phyloP scores from a whole-genome alignment of 2,113 vertebrate genomes.

The Nerophis lumbriciformis region DNA sequence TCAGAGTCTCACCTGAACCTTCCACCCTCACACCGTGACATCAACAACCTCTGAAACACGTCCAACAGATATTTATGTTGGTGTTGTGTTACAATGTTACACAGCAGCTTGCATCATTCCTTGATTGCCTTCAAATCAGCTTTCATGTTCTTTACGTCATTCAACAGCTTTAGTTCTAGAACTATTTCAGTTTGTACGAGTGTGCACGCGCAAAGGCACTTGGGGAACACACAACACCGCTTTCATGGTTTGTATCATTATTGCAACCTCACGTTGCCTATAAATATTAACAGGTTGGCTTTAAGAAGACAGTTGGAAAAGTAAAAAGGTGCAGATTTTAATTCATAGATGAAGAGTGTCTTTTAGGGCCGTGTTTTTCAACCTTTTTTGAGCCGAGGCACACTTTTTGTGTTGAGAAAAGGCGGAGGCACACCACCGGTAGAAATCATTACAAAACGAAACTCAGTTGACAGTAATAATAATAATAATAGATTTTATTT shows the following conservation, averaged over 20 bases:
- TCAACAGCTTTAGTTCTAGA: no score
- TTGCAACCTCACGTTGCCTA: conserved; percentile 21
- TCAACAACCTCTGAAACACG: neutral
- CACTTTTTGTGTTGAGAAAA: no score
- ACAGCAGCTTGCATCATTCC: no score
- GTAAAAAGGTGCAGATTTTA: neutral
- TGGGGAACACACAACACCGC: conserved; percentile 12
- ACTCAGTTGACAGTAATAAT: no score
- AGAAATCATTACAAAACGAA: no score
- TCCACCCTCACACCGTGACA: neutral
- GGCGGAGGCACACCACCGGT: no score
- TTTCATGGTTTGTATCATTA: conserved; percentile 42
- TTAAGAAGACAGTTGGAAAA: conserved; percentile 16
- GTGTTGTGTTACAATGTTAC: no score
- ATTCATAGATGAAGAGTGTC: conserved; percentile 18
- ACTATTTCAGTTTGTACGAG: no score
- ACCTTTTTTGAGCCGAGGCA: no score
- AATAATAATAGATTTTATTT: no score
- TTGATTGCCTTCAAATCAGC: no score
- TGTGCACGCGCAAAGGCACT: conserved; percentile 1
- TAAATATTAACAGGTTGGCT: conserved; percentile 45
- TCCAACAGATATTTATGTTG: no score
- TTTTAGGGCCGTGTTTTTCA: conserved; percentile 8
- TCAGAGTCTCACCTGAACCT: neutral
- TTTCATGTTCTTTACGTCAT: neutral